Percentiles rank a stretch among this genome's conserved stretches.
phyloP scores from a whole-genome alignment of 1,140 invertebrate genomes.

The Leptopilina boulardi region DNA sequence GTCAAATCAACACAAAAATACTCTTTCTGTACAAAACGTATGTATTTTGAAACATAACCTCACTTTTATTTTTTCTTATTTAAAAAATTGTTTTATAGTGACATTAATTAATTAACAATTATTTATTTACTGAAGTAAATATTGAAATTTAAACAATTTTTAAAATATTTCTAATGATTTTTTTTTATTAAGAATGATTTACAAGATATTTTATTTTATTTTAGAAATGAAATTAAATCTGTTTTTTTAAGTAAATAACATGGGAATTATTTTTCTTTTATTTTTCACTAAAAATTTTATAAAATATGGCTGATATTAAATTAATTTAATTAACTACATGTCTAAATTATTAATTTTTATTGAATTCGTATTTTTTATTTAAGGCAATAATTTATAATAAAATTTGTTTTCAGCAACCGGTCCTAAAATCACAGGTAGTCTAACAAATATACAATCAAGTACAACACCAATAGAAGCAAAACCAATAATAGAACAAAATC shows the following conservation, averaged over 20 bases:
- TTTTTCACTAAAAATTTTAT: no score
- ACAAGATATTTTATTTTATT: no score
- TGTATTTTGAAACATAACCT: conserved; percentile 58
- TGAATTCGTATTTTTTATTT: no score
- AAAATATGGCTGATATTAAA: no score
- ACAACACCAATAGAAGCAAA: conserved; percentile 49
- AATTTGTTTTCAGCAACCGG: conserved; percentile 43
- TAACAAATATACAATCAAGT: conserved; percentile 63
- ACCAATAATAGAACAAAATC: conserved; percentile 45
- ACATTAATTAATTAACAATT: background rate
- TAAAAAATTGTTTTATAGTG: background rate
- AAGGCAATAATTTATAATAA: background rate
- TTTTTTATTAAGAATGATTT: no score
- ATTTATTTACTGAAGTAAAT: background rate
- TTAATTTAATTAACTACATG: no score
- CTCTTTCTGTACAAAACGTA: conserved; percentile 57
- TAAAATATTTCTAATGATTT: no score
- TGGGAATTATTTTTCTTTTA: no score
- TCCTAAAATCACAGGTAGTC: conserved; percentile 62
- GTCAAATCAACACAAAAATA: conserved; percentile 54
- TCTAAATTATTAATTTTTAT: no score
- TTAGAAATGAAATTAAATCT: no score
- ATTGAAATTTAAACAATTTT: no score
- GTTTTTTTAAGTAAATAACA: no score
- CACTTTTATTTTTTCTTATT: conserved; percentile 29